Evolutionary conservation across 2,888 invertebrate species (phyloP), one percentile per base, ranked within the genome.

Genomic region (Antitype chi): DNA sequence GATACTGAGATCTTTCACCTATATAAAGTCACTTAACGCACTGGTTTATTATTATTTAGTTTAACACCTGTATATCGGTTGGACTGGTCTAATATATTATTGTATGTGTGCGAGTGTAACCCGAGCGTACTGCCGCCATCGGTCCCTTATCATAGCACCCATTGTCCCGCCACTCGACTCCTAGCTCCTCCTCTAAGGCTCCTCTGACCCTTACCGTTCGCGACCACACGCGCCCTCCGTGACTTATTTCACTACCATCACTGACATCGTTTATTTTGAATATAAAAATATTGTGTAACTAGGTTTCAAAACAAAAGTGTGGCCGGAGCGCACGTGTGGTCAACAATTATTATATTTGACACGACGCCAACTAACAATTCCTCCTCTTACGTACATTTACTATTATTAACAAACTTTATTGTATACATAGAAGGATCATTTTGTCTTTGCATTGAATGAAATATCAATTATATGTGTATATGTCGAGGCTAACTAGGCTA

Each of bases 1-100:
- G 95, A 95, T 94, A 94, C 94, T 96, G 96, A 96, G 96, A 96
- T 96, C 96, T 93, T 93, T 92, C 86, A 90, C 89, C 89, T 92
- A 89, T 86, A 89, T 89, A 92, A 90, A 88, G 89, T 88, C 87
- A 89, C 89, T 88, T 89, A 88, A 89, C 90, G 91, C 94, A 94
- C 94, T 94, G 94, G 93, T 89, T 89, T 87, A 88, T 88, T 84
- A 88, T 85, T 81, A 85, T 77, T 86, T 87, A 89, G 84, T 85
- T 86, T 88, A 80, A 85, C 76, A 88, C 90, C 90, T 91, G 90
- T 90, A 89, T 90, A 70, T 84, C 86, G 90, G 86, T 89, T 87
- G 90, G 89, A 89, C 89, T 82, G 87, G 85, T 90, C 88, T 89
- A 87, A 85, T 84, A 78, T 80, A 84, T 74, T 87, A 84, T 82